Percentiles rank a stretch among this genome's conserved stretches.
Conservation (phyloP, 2,888 invertebrate species). For the Nebria salina region DNA sequence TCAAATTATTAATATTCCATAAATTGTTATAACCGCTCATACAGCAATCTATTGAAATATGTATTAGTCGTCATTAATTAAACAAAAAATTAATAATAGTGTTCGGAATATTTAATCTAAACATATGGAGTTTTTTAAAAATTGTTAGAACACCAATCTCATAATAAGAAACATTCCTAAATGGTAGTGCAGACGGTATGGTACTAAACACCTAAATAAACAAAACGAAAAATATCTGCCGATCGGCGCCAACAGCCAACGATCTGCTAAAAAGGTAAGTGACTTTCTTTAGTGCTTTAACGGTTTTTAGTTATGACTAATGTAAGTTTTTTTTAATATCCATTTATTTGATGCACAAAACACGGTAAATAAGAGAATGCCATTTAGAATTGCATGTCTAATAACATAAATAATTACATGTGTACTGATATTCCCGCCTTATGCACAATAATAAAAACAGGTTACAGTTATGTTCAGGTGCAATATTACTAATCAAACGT, state of each 20-base stretch:
- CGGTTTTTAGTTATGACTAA: background rate
- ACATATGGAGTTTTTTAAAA: background rate
- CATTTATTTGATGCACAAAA: background rate
- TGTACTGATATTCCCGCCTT: conserved; percentile 6
- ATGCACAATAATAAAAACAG: conserved; percentile 10
- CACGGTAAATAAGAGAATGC: background rate
- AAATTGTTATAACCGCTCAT: no score
- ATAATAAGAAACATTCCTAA: background rate
- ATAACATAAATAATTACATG: background rate
- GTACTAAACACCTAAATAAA: background rate
- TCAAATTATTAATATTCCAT: background rate
- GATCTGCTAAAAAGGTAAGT: background rate
- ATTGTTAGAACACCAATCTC: background rate
- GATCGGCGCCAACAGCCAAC: background rate
- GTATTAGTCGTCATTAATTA: no score
- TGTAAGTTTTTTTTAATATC: background rate
- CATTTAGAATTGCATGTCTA: background rate
- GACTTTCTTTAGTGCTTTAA: background rate
- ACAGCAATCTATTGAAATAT: no score
- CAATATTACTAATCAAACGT: background rate
- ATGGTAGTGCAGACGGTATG: background rate
- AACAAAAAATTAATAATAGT: no score
- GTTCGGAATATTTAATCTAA: background rate
- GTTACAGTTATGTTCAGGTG: conserved; percentile 2
- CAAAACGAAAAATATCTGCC: background rate